Evolutionary conservation across 2,797 vertebrate species (phyloP), one percentile per base, ranked within the genome.

Genomic region (Crocodylus rhombifer): DNA sequence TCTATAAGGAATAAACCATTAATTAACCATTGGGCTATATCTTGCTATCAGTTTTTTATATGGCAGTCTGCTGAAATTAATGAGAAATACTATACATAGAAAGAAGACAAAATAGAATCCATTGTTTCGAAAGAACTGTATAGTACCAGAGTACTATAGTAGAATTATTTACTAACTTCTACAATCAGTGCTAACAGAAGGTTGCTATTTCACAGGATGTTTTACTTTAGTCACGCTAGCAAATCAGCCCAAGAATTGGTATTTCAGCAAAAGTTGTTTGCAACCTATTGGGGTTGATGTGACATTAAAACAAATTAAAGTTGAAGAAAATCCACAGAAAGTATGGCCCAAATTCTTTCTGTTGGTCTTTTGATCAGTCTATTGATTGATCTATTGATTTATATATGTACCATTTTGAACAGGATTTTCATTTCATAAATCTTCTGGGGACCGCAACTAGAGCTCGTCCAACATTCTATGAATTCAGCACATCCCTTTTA

Each of bases 1-100:
- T 95, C 91, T 80, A 63, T 0, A 71, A 96, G 92, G 95, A 96
- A 96, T 94, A 95, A 96, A 90, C 95, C 95, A 95, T 96, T 97
- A 96, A 96, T 96, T 97, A 96, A 96, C 95, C 92, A 96, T 91
- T 95, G 92, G 96, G 92, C 96, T 95, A 97, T 94, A 96, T 94
- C 96, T 90, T 91, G 64, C 89, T 92, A 92, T 90, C 92, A 90
- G 94, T 95, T 97, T 96, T 60, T 92, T 77, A 95, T 92, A 58
- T 92, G 79, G 94, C 95, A 91, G 90, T 96, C 67, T 92, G 88
- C 80, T 88, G 83, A 96, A 97, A 97, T 96, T 96, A 97, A 95
- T 94, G 94, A 83, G 85, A 77, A 33, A 73, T 86, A 96, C 94
- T 96, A 81, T 86, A 91, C 85, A 77, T 93, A 89, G 84, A 90